Evolutionary conservation across 1,140 invertebrate species (phyloP), one percentile per base, ranked within the genome.

Genomic region (Globodera ellingtonae): DNA sequence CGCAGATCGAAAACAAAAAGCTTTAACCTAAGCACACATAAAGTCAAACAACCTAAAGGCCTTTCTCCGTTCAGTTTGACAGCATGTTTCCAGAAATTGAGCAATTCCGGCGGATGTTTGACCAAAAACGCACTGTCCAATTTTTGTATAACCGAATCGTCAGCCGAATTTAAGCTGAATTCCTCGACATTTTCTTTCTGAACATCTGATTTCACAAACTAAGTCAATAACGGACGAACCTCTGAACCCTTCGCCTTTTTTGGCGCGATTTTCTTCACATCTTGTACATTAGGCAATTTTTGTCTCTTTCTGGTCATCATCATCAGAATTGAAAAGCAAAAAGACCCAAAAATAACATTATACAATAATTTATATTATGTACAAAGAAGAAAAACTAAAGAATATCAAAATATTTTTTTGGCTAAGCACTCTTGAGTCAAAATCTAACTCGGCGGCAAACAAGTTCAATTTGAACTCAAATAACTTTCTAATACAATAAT

Each of bases 121-220:
- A 79, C 78, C 21, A 79, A 35, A 62, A 79, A 79, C 47, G 59
- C 21, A 71, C 9, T n/a, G 50, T 79, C 78, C 48, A 79, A 46
- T 46, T 67, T 8, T 50, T 47, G 18, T 5, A 75, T 59, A 4
- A 76, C 18, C 62, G 35, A 70, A 44, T 24, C 24, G 18, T 70
- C 46, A 44, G 13, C 46, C 1, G 66, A 21, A 21, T 10, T 67
- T 67, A 8, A 67, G 7, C 15, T 3, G 8, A 18, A 67, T 18
- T 13, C 5, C 35, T 70, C 46, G 35, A 15, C 67, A 70, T 70
- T 70, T 70, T 70, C 46, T 18, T 70, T 47, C 67, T 70, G 35
- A 70, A 70, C 18, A 70, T 24, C 35, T 9, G 67, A 70, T 18
- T 15, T 13, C 15, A 52, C 56, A 62, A 62, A 62, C 10, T 13